Percentiles rank a stretch among this genome's conserved stretches.
Evolutionary conservation across 2,797 vertebrate species (phyloP).

Genomic region (Parotocinclus haroldoi): DNA sequence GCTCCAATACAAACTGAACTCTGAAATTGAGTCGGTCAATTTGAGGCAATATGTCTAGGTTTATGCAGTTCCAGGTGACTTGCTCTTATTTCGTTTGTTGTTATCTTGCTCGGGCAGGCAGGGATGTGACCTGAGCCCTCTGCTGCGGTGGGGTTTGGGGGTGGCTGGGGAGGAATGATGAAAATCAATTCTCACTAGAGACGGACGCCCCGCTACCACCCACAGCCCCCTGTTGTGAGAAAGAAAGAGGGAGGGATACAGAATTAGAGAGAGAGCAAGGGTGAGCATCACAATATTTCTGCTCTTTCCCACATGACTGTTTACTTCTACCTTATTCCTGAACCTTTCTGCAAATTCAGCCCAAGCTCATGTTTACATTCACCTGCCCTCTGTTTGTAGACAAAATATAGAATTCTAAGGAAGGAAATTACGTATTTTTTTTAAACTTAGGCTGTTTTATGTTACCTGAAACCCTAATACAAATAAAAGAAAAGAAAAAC

Average conservation of each 20-base stretch:
- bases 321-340: constrained; percentile 30
- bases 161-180: constrained; percentile 36
- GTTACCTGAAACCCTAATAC: too few relatives aligned
- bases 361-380: not conserved
- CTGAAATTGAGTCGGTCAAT: constrained; percentile 45
- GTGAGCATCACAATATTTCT: constrained; percentile 33
- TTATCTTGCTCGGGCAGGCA: constrained; percentile 55
- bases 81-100: constrained; percentile 51
- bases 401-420: too few relatives aligned
- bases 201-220: constrained; percentile 40
- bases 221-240: constrained; percentile 43
- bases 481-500: too few relatives aligned
- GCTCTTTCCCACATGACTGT: constrained; percentile 43
- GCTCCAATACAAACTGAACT: constrained; percentile 23
- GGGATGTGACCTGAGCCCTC: constrained; percentile 52
- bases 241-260: constrained; percentile 23
- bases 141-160: constrained; percentile 36
- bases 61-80: constrained; percentile 48
- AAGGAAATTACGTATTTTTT: too few relatives aligned
- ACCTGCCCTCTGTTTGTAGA: too few relatives aligned
- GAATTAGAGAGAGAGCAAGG: constrained; percentile 28
- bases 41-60: constrained; percentile 41
- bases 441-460: too few relatives aligned
- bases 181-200: constrained; percentile 57
- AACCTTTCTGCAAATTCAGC: constrained; percentile 26